phyloP scores from a whole-genome alignment of 2,113 vertebrate genomes.

The Catharus minimus region DNA sequence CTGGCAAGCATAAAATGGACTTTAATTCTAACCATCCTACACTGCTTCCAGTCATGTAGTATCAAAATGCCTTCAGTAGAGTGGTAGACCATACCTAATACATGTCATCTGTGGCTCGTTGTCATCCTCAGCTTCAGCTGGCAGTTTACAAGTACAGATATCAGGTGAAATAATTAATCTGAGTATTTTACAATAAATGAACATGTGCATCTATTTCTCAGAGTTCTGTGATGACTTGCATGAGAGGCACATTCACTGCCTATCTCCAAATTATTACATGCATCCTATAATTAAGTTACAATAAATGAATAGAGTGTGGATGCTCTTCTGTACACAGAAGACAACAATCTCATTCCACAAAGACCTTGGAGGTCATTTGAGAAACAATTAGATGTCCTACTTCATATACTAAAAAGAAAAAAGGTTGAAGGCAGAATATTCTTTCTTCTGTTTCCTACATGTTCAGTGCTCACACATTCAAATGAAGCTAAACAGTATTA shows the following conservation, averaged over 20 bases:
- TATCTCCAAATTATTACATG: conserved; percentile 81
- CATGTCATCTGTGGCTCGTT: background rate
- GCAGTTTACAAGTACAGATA: conserved; percentile 72
- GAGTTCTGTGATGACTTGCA: conserved; percentile 71
- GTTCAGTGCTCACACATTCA: conserved; percentile 42
- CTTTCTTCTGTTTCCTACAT: conserved; percentile 48
- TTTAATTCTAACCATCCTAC: background rate
- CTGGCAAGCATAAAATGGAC: conserved; percentile 9
- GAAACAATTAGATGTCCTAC: conserved; percentile 79
- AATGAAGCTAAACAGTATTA: conserved; percentile 51
- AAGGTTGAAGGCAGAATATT: conserved; percentile 25
- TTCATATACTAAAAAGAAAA: conserved; percentile 65
- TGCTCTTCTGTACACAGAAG: conserved; percentile 72
- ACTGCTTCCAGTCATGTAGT: background rate
- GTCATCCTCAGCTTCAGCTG: conserved; percentile 50
- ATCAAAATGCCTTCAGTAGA: background rate
- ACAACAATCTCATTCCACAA: conserved; percentile 80
- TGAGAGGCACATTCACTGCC: conserved; percentile 76
- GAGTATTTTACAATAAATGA: conserved; percentile 77
- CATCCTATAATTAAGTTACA: conserved; percentile 82
- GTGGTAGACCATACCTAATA: background rate
- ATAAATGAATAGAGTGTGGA: conserved; percentile 76
- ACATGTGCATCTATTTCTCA: conserved; percentile 77
- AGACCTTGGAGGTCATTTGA: conserved; percentile 78
- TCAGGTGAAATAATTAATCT: conserved; percentile 81